Evolutionary conservation across 2,888 invertebrate species (phyloP).

Genomic region (Baccha elongata): DNA sequence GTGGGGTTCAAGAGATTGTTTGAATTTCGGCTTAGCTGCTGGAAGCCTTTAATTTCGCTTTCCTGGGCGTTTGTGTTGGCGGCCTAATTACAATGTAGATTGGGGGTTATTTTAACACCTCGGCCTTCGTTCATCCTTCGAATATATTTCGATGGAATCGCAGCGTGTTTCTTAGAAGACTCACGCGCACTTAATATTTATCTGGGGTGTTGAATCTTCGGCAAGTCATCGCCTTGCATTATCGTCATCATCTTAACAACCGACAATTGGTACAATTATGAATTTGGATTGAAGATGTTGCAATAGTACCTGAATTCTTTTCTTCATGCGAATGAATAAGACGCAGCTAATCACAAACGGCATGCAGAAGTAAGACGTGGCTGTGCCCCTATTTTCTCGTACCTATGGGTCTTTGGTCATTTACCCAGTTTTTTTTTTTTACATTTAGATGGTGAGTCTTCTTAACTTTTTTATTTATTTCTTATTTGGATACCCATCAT

Average conservation of each 20-base stretch:
- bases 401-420: conserved; percentile 54
- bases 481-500: conserved; percentile 4
- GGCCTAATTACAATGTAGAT: conserved; percentile 81
- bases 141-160: conserved; percentile 28
- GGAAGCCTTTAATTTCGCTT: conserved; percentile 63
- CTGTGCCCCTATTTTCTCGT: conserved; percentile 49
- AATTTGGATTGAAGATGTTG: conserved; percentile 61
- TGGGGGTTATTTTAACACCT: conserved; percentile 82
- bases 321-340: neutral
- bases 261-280: conserved; percentile 71
- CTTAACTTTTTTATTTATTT: conserved; percentile 20
- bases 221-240: conserved; percentile 71
- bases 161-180: conserved; percentile 55
- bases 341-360: conserved; percentile 56
- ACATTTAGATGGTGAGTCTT: conserved; percentile 16
- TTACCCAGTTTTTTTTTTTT: conserved; percentile 41
- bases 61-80: conserved; percentile 71
- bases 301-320: conserved; percentile 61
- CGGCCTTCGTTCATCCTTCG: conserved; percentile 75
- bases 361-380: conserved; percentile 52
- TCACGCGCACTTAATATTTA: conserved; percentile 67
- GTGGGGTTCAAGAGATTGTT: conserved; percentile 19
- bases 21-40: conserved; percentile 36
- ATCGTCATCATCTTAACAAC: conserved; percentile 70
- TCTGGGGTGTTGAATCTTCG: conserved; percentile 59